Evolutionary conservation across 2,113 vertebrate species (phyloP).

Genomic region (Oenanthe melanoleuca): DNA sequence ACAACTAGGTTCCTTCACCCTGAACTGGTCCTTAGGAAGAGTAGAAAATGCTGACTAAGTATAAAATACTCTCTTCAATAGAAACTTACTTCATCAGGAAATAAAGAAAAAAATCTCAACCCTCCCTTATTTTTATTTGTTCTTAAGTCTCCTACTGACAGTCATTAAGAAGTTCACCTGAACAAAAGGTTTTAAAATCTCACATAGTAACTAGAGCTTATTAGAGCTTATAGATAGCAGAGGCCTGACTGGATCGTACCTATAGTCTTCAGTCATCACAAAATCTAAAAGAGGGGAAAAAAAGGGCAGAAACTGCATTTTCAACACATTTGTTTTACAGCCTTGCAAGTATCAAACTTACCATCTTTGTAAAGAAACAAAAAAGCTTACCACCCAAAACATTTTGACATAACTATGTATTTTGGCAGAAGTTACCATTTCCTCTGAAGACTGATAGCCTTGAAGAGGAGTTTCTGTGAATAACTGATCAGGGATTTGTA

Average conservation of each 20-base stretch:
- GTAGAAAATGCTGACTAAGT: neutral
- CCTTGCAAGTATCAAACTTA: neutral
- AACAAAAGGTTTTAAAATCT: neutral
- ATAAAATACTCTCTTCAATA: neutral
- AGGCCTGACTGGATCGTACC: neutral
- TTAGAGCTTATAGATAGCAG: neutral
- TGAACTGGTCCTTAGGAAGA: neutral
- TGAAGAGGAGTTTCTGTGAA: neutral
- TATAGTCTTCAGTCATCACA: no score
- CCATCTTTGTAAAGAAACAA: neutral
- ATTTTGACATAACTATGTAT: neutral
- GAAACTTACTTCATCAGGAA: neutral
- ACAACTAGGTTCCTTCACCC: neutral
- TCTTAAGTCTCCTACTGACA: neutral
- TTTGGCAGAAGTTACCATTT: neutral
- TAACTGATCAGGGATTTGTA: neutral
- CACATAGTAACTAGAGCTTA: neutral
- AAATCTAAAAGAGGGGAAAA: no score
- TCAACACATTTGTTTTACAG: no score
- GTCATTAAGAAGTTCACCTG: neutral
- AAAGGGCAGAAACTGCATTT: no score
- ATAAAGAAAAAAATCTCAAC: neutral
- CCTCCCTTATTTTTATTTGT: neutral
- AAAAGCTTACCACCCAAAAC: neutral
- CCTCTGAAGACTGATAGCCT: neutral